Evolutionary conservation across 2,797 vertebrate species (phyloP), one percentile per base, ranked within the genome.

Genomic region (Aldrovandia affinis): DNA sequence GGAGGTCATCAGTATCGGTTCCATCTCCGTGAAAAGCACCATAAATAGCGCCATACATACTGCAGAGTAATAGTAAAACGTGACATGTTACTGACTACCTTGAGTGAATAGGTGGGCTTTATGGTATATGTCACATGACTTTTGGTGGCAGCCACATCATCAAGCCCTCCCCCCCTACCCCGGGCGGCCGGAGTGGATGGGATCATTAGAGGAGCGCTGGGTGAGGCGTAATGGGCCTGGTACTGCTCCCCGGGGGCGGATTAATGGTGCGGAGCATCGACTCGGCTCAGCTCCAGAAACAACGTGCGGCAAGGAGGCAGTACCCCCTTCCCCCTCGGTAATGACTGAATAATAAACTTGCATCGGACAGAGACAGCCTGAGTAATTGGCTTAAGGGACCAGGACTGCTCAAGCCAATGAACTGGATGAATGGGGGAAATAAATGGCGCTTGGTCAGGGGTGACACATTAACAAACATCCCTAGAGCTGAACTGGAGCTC

Each of bases 321-420:
- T 70, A 79, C 25, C 80, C 36, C 25, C n/a, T 9, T 0, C 20
- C 22, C 70, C 4, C 33, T 55, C 42, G 0, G 78, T 87, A 83
- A 84, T 6, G 3, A 85, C 63, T 9, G 28, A 14, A 75, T 86
- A 86, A 82, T 83, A 81, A 80, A 83, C 65, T 86, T 82, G 68
- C 80, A 68, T 83, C 81, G 28, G 81, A 28, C 86, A 65, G 52
- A 78, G 83, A 63, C 59, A 54, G 80, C 39, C 73, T 83, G 82
- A 86, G 70, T 87, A 84, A 89, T 83, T 85, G 84, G 63, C 83
- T 81, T 86, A 78, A 84, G 80, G 83, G 83, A 54, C 54, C 1
- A 7, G 78, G 79, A 89, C 80, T 85, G 75, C 83, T 78, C 10
- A 0, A 68, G 63, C 50, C 80, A 77, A 52, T 82, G 86, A 63